Evolutionary conservation across 2,888 invertebrate genomes (phyloP).

Genomic region (Mongoloraphidia duomilia): DNA sequence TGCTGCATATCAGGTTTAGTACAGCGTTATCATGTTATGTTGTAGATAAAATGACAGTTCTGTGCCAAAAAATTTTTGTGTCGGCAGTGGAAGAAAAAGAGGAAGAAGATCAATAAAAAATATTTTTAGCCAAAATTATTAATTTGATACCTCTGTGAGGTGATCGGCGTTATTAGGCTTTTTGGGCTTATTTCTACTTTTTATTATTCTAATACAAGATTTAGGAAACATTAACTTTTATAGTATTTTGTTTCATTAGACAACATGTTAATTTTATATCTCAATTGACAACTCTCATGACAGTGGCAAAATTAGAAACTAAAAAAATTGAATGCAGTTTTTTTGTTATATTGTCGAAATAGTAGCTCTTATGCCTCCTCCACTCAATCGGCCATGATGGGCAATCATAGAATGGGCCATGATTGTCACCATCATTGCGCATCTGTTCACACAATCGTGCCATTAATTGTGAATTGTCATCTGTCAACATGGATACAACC

Average conservation of each 20-base stretch:
- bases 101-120: slow-evolving; percentile 7
- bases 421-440: no score
- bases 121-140: not conserved
- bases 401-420: no score
- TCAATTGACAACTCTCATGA: not conserved
- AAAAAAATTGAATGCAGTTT: no score
- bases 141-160: not conserved
- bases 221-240: not conserved
- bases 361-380: no score
- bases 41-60: slow-evolving; percentile 43
- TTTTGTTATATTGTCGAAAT: no score
- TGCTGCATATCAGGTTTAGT: no score
- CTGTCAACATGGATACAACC: no score
- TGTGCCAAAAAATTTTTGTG: slow-evolving; percentile 57
- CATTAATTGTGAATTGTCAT: no score
- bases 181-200: slow-evolving; percentile 1
- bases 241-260: not conserved
- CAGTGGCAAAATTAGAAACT: no score
- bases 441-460: no score
- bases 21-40: slow-evolving; percentile 16
- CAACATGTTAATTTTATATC: not conserved
- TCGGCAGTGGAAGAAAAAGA: slow-evolving; percentile 60
- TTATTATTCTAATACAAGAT: not conserved
- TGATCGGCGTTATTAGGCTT: not conserved
- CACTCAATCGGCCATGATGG: no score